Conservation (phyloP, 2,888 invertebrate species). For the Andricus curvator region DNA sequence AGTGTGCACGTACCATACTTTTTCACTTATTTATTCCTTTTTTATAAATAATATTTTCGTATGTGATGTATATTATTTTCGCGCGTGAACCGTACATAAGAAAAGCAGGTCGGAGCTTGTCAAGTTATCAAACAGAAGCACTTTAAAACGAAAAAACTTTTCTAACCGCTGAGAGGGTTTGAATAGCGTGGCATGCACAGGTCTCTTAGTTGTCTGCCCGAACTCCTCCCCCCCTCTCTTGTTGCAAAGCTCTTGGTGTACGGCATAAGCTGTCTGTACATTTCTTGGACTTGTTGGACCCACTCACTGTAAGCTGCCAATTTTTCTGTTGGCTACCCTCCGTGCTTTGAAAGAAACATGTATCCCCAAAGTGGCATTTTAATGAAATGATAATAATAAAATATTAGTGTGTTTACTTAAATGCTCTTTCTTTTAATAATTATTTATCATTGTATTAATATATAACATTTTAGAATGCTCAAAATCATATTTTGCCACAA, state of each 20-base stretch:
- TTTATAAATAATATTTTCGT: neutral
- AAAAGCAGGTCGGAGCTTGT: neutral
- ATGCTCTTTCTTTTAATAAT: too few relatives aligned
- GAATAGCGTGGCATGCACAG: neutral
- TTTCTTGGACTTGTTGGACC: neutral
- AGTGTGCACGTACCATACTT: neutral
- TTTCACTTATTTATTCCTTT: neutral
- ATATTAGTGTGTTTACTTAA: neutral
- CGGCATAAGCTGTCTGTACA: neutral
- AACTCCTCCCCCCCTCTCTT: neutral
- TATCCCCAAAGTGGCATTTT: neutral
- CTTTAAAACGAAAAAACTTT: neutral
- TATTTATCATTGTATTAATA: too few relatives aligned
- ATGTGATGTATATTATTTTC: neutral
- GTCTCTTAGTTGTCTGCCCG: neutral
- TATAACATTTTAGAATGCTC: too few relatives aligned
- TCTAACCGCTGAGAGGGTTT: neutral
- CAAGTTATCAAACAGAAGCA: constrained; percentile 11
- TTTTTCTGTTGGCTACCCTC: neutral
- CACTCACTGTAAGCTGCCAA: neutral
- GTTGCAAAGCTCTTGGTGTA: neutral
- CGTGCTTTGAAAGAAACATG: neutral
- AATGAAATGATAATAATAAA: neutral
- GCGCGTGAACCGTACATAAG: neutral
- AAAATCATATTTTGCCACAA: too few relatives aligned